Percentiles rank a stretch among this genome's conserved stretches.
Conservation (phyloP, 2,797 vertebrate genomes). For the Eurystomus glaucurus region DNA sequence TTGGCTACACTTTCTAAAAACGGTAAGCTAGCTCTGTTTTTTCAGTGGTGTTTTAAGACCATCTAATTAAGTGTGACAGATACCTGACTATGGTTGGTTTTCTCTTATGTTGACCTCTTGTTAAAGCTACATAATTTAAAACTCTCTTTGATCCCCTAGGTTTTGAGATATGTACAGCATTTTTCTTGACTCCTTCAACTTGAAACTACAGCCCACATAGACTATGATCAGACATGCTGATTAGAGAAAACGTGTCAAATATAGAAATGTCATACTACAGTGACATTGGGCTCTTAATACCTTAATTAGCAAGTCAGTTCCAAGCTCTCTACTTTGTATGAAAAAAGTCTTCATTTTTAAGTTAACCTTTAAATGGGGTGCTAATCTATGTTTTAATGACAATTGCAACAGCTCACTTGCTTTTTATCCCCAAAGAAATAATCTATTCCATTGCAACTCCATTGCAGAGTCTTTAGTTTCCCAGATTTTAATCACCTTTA, state of each 20-base stretch:
- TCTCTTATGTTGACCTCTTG: not conserved
- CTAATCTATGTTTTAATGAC: not conserved
- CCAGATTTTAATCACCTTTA: constrained; percentile 46
- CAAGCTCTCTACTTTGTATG: not conserved
- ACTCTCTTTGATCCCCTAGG: not conserved
- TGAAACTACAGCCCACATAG: not conserved
- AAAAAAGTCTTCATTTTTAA: not conserved
- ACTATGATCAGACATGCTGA: not conserved
- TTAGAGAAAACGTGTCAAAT: not conserved
- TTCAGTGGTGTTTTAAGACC: not conserved
- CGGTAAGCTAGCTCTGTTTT: not conserved
- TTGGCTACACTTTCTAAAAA: not conserved
- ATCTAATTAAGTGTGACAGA: not conserved
- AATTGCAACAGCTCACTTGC: not conserved
- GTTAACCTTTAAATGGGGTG: not conserved
- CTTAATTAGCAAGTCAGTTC: not conserved
- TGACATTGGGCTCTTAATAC: not conserved
- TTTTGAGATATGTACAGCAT: not conserved
- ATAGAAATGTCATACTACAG: not conserved
- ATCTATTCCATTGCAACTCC: not conserved
- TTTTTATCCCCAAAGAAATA: not conserved
- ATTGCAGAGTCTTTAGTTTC: not conserved
- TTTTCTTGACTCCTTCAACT: not conserved
- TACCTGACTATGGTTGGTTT: not conserved
- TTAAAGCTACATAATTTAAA: not conserved